phyloP scores from a whole-genome alignment of 2,113 vertebrate species.

The Paramisgurnus dabryanus region DNA sequence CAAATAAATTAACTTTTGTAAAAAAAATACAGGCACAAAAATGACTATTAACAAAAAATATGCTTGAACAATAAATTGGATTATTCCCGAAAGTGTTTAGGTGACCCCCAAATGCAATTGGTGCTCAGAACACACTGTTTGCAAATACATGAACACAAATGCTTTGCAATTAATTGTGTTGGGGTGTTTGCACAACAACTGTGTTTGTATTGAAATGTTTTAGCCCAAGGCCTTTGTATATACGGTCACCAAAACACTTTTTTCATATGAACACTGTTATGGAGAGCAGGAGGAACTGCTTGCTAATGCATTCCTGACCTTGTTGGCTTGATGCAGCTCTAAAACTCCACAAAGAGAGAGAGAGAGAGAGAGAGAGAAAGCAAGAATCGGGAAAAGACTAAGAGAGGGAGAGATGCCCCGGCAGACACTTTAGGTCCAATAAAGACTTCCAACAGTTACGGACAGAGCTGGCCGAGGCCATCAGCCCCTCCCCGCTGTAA shows the following conservation, averaged over 20 bases:
- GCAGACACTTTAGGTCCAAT: slow-evolving; percentile 64
- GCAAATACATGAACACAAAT: too few species aligned
- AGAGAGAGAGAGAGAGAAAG: not conserved
- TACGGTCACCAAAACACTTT: not conserved
- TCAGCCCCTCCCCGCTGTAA: slow-evolving; percentile 6
- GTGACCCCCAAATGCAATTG: not conserved
- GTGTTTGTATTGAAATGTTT: not conserved
- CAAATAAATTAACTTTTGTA: not conserved
- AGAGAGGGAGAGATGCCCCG: slow-evolving; percentile 10
- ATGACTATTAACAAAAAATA: not conserved
- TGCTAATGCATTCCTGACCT: slow-evolving; percentile 58
- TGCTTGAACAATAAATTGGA: not conserved
- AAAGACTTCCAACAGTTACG: slow-evolving; percentile 48
- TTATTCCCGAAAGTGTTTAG: not conserved
- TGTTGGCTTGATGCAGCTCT: slow-evolving; percentile 34
- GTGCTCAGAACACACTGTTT: too few species aligned
- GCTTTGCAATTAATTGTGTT: too few species aligned
- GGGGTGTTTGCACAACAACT: not conserved
- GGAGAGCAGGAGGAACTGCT: slow-evolving; percentile 29
- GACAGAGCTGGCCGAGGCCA: slow-evolving; percentile 27
- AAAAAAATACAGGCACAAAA: too few species aligned
- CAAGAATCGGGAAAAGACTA: slow-evolving; percentile 14
- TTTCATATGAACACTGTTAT: slow-evolving; percentile 16
- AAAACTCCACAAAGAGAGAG: slow-evolving; percentile 1
- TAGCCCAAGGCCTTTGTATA: not conserved